phyloP scores from a whole-genome alignment of 2,888 invertebrate species.

The Zelleria hepariella region DNA sequence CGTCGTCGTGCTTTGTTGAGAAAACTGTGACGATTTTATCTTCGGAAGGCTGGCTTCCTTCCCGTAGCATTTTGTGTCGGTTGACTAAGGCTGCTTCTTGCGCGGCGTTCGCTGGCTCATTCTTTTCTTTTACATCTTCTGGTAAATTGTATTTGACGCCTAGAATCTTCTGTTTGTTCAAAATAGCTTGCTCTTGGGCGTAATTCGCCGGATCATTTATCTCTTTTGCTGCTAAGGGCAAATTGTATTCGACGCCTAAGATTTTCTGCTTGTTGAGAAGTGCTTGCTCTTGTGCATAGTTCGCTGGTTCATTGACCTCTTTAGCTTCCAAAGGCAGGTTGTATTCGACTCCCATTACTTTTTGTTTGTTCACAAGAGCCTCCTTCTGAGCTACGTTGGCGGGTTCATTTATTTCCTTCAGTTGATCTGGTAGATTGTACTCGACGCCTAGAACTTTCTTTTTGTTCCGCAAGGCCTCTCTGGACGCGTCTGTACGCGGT shows the following conservation, averaged over 20 bases:
- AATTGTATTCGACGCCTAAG: slow-evolving; percentile 40
- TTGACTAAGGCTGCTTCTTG: slow-evolving; percentile 44
- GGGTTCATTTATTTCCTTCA: slow-evolving; percentile 28
- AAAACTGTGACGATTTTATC: neutral
- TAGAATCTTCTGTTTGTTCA: slow-evolving; percentile 17
- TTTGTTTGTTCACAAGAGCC: slow-evolving; percentile 72
- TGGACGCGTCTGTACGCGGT: slow-evolving; percentile 62
- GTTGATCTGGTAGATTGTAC: slow-evolving; percentile 56
- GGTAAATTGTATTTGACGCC: slow-evolving; percentile 42
- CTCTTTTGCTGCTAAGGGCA: neutral
- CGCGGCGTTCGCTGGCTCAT: slow-evolving; percentile 34
- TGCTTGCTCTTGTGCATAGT: slow-evolving; percentile 17
- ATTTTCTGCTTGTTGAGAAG: slow-evolving; percentile 15
- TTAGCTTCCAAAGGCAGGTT: slow-evolving; percentile 42
- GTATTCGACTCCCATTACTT: slow-evolving; percentile 74
- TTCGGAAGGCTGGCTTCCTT: slow-evolving; percentile 69
- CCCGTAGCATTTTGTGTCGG: slow-evolving; percentile 28
- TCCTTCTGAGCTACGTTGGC: slow-evolving; percentile 51
- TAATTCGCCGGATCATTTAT: slow-evolving; percentile 27
- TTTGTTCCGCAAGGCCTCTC: slow-evolving; percentile 74
- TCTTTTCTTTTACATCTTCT: neutral
- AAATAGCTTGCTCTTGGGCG: slow-evolving; percentile 49
- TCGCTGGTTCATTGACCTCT: slow-evolving; percentile 31
- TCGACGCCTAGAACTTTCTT: slow-evolving; percentile 74
- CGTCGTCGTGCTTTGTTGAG: slow-evolving; percentile 37